Evolutionary conservation across 2,888 invertebrate genomes (phyloP).

Genomic region (Cryptocephalus primarius): DNA sequence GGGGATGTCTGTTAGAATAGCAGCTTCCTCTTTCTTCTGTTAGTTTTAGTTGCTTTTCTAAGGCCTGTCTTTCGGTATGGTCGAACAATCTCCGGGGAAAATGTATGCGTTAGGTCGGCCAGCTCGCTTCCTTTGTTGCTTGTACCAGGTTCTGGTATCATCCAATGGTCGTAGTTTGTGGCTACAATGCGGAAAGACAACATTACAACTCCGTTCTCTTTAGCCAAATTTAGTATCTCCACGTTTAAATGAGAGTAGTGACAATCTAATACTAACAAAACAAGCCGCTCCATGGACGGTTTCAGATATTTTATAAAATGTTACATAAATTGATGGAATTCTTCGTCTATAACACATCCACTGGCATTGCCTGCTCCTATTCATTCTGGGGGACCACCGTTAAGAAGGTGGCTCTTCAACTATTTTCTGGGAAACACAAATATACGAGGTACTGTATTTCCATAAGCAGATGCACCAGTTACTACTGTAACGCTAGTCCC

Average conservation of each 20-base stretch:
- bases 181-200: no score
- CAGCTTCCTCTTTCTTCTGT: not conserved
- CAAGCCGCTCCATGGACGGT: not conserved
- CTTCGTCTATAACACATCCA: slow-evolving; percentile 2
- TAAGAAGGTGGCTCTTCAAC: not conserved
- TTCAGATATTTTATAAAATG: no score
- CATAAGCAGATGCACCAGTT: slow-evolving; percentile 1
- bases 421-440: slow-evolving; percentile 1
- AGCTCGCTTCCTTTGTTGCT: no score
- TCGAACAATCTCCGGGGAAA: not conserved
- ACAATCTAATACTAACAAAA: not conserved
- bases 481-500: not conserved
- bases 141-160: not conserved
- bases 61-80: not conserved
- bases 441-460: no score
- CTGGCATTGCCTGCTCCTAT: slow-evolving; percentile 1
- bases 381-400: no score
- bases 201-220: not conserved
- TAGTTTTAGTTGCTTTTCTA: not conserved
- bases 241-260: not conserved
- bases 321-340: slow-evolving; percentile 2
- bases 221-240: not conserved
- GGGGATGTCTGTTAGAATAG: not conserved
- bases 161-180: not conserved
- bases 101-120: no score